Evolutionary conservation across 2,888 invertebrate genomes (phyloP), one percentile per base, ranked within the genome.

Genomic region (Phania funesta): DNA sequence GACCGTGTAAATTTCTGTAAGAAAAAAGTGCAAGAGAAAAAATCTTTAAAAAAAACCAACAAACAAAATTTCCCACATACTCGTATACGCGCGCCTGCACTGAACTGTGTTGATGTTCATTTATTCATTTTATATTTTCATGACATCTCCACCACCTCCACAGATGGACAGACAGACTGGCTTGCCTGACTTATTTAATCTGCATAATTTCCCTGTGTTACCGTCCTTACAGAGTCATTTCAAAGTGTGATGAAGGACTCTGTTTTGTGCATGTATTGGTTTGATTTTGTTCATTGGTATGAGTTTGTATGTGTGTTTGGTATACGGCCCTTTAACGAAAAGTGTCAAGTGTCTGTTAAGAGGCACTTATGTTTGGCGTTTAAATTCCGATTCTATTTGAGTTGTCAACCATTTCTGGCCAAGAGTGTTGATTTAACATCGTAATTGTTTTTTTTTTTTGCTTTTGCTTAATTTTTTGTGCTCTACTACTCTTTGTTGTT

Each of bases 271-370:
- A 80, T 60, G 78, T 80, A 70, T 60, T 73, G 67, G 58, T 41
- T 50, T 77, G 70, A 29, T 32, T 60, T 62, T 35, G 56, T 24
- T 44, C 54, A 35, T 62, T 54, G 24, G 24, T 58, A 50, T 56
- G 52, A 56, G 41, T 29, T 38, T 58, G 7, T 48, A 13, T 41
- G 54, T 50, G 8, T 60, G 46, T 68, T 76, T 74, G 62, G 22
- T 65, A 77, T 35, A 52, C 54, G 84, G 85, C 83, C 84, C 84
- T 85, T 76, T 84, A 75, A 83, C 77, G 75, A 76, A 77, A 83
- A 85, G 85, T 85, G 85, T 87, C 86, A 87, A 87, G 87, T 87
- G 86, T 86, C 86, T 86, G 87, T 86, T 86, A 87, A 85, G 84
- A 87, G 76, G 87, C 84, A 78, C 85, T 83, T 78, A 78, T 78